phyloP scores from a whole-genome alignment of 2,113 vertebrate genomes.

The Polyodon spathula region DNA sequence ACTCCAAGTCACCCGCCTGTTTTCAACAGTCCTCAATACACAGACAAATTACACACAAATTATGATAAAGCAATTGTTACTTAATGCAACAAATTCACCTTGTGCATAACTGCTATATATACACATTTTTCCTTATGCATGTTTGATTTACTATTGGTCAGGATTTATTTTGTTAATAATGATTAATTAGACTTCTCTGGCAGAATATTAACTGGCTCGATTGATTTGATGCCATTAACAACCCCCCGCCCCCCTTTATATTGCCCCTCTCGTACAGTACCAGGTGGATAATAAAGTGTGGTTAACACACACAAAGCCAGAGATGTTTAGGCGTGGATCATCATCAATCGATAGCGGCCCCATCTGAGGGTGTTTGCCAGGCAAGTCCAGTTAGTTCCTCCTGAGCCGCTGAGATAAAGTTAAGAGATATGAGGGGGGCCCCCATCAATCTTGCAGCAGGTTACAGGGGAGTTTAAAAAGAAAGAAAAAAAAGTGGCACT shows the following conservation, averaged over 20 bases:
- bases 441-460: conserved; percentile 33
- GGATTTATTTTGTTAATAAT: too few species aligned
- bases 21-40: too few species aligned
- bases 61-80: too few species aligned
- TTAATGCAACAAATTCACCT: too few species aligned
- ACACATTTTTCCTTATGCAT: conserved; percentile 19
- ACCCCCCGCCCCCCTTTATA: too few species aligned
- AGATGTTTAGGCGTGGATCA: conserved; percentile 30
- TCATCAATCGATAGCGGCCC: conserved; percentile 45
- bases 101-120: too few species aligned
- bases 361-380: conserved; percentile 48
- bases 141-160: background rate
- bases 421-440: conserved; percentile 24
- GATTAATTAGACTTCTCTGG: too few species aligned
- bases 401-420: conserved; percentile 35
- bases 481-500: conserved; percentile 31
- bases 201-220: too few species aligned
- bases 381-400: conserved; percentile 35
- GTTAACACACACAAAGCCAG: conserved; percentile 37
- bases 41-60: too few species aligned
- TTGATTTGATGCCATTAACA: too few species aligned
- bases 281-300: conserved; percentile 1
- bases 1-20: too few species aligned
- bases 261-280: too few species aligned
- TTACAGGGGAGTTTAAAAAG: conserved; percentile 28